These are phyloP conservation scores for Liparis tanakae DNA, from an alignment of 2,797 vertebrate species.

Conservation along the genomic window DNA sequence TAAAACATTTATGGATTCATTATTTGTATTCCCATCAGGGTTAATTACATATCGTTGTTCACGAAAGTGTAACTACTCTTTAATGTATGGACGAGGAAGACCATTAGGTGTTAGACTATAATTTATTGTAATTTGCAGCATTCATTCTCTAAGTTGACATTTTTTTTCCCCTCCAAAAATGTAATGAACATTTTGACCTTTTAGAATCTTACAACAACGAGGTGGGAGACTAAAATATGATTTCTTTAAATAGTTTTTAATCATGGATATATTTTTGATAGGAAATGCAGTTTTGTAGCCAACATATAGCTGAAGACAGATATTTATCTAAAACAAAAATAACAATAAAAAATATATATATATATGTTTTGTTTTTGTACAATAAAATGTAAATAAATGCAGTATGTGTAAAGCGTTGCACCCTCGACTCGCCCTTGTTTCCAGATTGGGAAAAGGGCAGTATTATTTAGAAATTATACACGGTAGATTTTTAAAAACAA, in stretches of 20 bases:
- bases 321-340: neutral
- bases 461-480: constrained; percentile 15
- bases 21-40: neutral
- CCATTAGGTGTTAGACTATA: neutral
- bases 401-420: neutral
- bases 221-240: neutral
- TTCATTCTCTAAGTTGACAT: neutral
- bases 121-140: constrained; percentile 1
- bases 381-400: constrained; percentile 12
- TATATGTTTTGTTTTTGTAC: neutral
- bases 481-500: constrained; percentile 1
- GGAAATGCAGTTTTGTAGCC: neutral
- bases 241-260: neutral
- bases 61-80: neutral
- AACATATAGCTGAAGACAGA: neutral
- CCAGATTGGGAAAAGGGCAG: neutral
- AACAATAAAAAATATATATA: neutral
- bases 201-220: neutral
- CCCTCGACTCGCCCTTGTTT: neutral
- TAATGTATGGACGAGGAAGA: neutral
- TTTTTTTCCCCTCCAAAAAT: neutral
- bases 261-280: neutral
- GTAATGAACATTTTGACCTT: neutral
- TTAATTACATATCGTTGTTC: neutral
- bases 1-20: neutral